phyloP scores from a whole-genome alignment of 2,797 vertebrate genomes.

The Cirrhinus mrigala region DNA sequence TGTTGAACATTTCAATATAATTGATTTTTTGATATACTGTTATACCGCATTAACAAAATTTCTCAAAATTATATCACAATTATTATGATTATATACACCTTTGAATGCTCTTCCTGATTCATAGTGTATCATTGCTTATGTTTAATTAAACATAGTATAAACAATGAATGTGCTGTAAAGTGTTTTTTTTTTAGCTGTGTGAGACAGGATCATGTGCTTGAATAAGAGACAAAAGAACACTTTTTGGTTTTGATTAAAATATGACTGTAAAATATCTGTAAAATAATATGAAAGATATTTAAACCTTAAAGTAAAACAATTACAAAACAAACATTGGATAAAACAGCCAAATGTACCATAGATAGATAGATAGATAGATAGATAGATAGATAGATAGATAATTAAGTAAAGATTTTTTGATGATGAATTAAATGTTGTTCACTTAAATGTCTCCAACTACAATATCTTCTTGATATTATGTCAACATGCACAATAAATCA shows the following conservation, averaged over 20 bases:
- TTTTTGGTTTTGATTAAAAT: no score
- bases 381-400: no score
- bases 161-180: not conserved
- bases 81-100: not conserved
- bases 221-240: no score
- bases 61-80: no score
- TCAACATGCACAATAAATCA: not conserved
- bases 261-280: no score
- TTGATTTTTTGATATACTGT: not conserved
- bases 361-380: no score
- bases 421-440: conserved; percentile 57
- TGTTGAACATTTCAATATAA: not conserved
- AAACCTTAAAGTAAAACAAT: no score
- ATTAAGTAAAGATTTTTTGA: no score
- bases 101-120: not conserved
- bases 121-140: not conserved
- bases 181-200: not conserved
- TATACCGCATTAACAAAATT: not conserved
- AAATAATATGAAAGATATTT: no score
- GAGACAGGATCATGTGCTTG: not conserved
- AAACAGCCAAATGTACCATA: no score
- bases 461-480: conserved; percentile 13
- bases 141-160: not conserved
- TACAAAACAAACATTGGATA: no score
- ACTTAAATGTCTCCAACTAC: conserved; percentile 37